Conservation (phyloP, 1,140 invertebrate species). For the Coenobita brevimanus region DNA sequence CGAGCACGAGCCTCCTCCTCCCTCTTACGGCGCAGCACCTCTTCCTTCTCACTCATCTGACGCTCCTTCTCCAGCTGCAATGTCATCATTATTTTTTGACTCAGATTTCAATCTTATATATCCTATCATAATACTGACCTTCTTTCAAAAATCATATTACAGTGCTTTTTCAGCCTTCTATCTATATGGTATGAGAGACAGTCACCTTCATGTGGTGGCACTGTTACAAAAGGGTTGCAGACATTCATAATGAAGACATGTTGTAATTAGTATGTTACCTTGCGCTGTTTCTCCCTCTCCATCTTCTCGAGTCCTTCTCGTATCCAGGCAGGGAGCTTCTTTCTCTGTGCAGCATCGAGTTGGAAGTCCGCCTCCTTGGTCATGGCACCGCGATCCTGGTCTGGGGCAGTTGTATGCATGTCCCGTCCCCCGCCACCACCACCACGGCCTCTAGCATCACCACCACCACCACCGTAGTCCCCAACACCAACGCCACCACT, state of each 20-base stretch:
- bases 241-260: slow-evolving; percentile 65
- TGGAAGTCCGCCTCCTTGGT: slow-evolving; percentile 65
- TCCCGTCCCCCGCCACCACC: not conserved
- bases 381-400: slow-evolving; percentile 17
- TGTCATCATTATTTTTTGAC: not conserved
- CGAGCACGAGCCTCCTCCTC: slow-evolving; percentile 79
- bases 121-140: too few relatives aligned
- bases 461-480: too few relatives aligned
- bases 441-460: not conserved
- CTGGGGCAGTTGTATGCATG: not conserved
- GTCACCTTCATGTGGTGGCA: too few relatives aligned
- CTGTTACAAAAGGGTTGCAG: too few relatives aligned
- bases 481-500: not conserved
- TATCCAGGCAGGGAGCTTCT: slow-evolving; percentile 96
- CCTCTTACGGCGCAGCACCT: slow-evolving; percentile 78
- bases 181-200: too few relatives aligned
- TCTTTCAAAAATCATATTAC: too few relatives aligned
- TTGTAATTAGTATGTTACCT: slow-evolving; percentile 73
- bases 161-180: too few relatives aligned
- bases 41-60: slow-evolving; percentile 79
- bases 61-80: slow-evolving; percentile 76
- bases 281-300: slow-evolving; percentile 94
- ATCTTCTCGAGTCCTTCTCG: slow-evolving; percentile 97
- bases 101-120: too few relatives aligned
- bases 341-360: slow-evolving; percentile 89